phyloP scores from a whole-genome alignment of 2,797 vertebrate species.

The Ptychadena robeensis region DNA sequence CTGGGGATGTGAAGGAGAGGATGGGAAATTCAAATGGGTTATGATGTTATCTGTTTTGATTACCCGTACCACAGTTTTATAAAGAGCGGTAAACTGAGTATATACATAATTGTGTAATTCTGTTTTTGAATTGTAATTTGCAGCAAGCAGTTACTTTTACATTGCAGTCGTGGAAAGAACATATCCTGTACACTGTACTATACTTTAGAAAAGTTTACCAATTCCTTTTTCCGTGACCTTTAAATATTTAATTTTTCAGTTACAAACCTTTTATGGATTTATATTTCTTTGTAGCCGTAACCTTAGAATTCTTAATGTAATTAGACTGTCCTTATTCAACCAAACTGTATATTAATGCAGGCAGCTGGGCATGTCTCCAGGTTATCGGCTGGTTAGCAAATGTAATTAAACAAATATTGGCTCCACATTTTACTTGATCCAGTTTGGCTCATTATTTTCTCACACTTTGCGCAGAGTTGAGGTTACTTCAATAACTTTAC shows the following conservation, averaged over 20 bases:
- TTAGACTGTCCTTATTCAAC: background rate
- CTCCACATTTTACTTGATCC: constrained; percentile 36
- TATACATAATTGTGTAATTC: too few species aligned
- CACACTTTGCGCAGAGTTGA: constrained; percentile 18
- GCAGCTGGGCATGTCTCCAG: constrained; percentile 16
- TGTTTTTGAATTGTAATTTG: too few species aligned
- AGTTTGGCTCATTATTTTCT: constrained; percentile 40
- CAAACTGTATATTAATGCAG: background rate
- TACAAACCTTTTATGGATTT: background rate
- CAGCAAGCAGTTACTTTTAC: background rate
- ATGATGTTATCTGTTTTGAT: too few species aligned
- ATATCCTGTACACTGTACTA: background rate
- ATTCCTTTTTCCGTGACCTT: background rate
- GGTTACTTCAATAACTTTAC: constrained; percentile 35
- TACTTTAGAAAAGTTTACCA: background rate
- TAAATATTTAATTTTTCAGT: background rate
- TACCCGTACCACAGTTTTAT: too few species aligned
- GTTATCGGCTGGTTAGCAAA: constrained; percentile 38
- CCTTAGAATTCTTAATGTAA: background rate
- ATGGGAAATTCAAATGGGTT: too few species aligned
- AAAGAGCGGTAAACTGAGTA: too few species aligned
- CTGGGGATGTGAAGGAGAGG: too few species aligned
- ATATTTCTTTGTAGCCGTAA: background rate
- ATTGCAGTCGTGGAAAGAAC: too few species aligned
- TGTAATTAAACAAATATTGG: constrained; percentile 48